Conservation (phyloP, 1,140 invertebrate species). For the Cyphomyrmex costatus region DNA sequence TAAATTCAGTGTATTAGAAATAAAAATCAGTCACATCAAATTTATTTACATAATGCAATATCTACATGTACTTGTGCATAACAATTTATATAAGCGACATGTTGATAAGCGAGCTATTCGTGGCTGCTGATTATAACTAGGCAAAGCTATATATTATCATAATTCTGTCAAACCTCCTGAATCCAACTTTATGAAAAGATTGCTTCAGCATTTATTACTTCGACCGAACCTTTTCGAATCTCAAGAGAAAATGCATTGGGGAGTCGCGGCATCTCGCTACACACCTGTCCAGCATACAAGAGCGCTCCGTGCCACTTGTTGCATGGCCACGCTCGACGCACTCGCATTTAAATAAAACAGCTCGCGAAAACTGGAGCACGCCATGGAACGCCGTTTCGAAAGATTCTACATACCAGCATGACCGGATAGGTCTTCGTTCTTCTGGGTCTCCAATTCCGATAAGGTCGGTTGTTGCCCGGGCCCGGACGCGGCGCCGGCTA, state of each 20-base stretch:
- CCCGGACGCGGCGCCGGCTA: constrained; percentile 64
- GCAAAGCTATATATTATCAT: background rate
- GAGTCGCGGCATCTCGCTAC: constrained; percentile 40
- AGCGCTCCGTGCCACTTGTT: constrained; percentile 79
- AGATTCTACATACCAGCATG: constrained; percentile 59
- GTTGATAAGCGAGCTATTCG: background rate
- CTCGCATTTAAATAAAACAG: constrained; percentile 67
- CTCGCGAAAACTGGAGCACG: constrained; percentile 36
- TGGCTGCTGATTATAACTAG: background rate
- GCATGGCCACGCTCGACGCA: constrained; percentile 73
- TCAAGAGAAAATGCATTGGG: background rate
- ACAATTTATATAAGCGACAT: constrained; percentile 3
- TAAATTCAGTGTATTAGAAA: too few relatives aligned
- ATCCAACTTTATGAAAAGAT: background rate
- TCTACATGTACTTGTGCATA: too few relatives aligned
- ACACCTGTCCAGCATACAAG: constrained; percentile 74
- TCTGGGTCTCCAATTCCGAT: constrained; percentile 39
- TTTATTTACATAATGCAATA: background rate
- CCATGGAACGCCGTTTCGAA: constrained; percentile 8
- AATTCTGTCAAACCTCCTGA: background rate
- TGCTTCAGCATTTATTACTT: background rate
- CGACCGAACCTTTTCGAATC: background rate
- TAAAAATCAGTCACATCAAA: background rate
- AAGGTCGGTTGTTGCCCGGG: constrained; percentile 42
- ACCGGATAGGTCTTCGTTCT: constrained; percentile 54